phyloP scores from a whole-genome alignment of 2,113 vertebrate species.

The Otus sunia region DNA sequence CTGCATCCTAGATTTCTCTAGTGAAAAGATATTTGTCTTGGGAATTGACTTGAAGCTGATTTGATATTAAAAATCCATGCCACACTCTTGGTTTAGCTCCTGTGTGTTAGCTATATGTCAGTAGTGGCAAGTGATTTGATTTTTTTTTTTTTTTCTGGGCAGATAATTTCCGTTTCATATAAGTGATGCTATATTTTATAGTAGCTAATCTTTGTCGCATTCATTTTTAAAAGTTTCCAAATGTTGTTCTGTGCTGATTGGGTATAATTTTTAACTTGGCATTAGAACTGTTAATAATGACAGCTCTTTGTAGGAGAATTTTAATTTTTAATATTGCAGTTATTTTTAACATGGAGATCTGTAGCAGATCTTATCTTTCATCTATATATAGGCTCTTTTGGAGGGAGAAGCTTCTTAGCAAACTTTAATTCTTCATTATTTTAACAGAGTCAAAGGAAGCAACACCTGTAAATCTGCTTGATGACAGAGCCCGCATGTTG shows the following conservation, averaged over 20 bases:
- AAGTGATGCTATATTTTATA: background rate
- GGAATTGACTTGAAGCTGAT: background rate
- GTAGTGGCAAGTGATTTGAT: background rate
- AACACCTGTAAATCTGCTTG: background rate
- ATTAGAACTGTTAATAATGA: conserved; percentile 35
- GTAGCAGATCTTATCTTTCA: background rate
- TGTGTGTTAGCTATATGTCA: background rate
- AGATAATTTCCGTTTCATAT: background rate
- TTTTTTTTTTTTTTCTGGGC: background rate
- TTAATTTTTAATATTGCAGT: conserved; percentile 59
- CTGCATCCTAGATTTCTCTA: background rate
- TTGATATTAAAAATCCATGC: background rate
- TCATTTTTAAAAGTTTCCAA: conserved; percentile 51
- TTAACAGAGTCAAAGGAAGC: background rate
- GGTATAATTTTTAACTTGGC: conserved; percentile 34
- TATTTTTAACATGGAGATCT: background rate
- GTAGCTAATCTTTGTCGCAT: conserved; percentile 34
- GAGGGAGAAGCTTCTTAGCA: background rate
- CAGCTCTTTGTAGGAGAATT: conserved; percentile 11
- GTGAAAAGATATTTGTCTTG: background rate
- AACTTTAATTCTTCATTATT: background rate
- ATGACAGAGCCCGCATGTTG: background rate
- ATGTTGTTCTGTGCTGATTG: conserved; percentile 49
- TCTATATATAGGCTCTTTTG: background rate
- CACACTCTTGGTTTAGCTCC: background rate